Percentiles rank a stretch among this genome's conserved stretches.
Conservation (phyloP, 2,113 vertebrate genomes). For the Amphiprion ocellaris region DNA sequence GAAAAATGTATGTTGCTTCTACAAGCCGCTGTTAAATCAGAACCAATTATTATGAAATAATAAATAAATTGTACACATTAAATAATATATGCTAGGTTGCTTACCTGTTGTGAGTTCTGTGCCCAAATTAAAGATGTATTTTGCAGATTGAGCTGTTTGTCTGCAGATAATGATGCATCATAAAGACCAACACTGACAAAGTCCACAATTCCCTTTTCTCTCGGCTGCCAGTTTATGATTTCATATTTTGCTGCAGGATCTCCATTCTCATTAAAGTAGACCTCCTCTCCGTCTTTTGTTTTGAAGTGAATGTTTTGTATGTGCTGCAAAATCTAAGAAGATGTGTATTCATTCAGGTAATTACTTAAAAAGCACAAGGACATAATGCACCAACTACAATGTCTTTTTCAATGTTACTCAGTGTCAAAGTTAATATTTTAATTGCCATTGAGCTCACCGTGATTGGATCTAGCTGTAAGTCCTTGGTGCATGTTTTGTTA, state of each 20-base stretch:
- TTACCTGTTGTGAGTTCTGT: slow-evolving; percentile 65
- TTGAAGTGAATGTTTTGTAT: slow-evolving; percentile 69
- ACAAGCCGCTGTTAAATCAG: background rate
- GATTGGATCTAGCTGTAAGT: slow-evolving; percentile 54
- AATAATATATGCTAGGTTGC: background rate
- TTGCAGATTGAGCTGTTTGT: slow-evolving; percentile 66
- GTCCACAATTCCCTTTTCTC: slow-evolving; percentile 44
- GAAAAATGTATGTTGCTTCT: background rate
- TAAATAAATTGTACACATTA: too few species aligned
- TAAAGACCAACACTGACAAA: slow-evolving; percentile 80
- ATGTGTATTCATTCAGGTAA: background rate
- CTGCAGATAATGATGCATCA: slow-evolving; percentile 73
- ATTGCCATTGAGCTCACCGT: slow-evolving; percentile 50
- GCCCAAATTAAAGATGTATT: slow-evolving; percentile 72
- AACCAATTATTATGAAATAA: background rate
- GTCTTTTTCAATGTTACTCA: background rate
- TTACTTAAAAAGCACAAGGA: background rate
- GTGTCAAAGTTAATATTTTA: too few species aligned
- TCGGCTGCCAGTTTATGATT: slow-evolving; percentile 82
- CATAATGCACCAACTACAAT: background rate
- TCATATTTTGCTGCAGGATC: slow-evolving; percentile 83
- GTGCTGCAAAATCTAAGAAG: slow-evolving; percentile 72
- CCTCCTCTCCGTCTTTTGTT: slow-evolving; percentile 81
- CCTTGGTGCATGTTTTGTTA: slow-evolving; percentile 66
- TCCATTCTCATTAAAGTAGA: slow-evolving; percentile 80